Evolutionary conservation across 2,888 invertebrate species (phyloP).

Genomic region (Drosophila birchii): DNA sequence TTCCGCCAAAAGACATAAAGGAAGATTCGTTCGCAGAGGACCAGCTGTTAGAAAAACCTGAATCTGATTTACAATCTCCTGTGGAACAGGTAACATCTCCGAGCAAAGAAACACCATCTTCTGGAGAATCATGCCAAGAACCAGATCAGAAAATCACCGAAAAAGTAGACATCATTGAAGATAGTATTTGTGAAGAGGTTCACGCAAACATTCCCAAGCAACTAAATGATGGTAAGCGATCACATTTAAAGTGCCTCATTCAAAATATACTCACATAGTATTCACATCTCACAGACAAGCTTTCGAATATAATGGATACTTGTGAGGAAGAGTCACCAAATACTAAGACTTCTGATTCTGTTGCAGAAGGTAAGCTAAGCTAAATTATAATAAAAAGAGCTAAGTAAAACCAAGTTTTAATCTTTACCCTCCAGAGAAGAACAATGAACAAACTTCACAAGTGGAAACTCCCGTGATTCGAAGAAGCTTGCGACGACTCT

Average conservation of each 20-base stretch:
- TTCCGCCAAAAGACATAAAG: background rate
- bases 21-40: background rate
- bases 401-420: background rate
- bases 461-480: constrained; percentile 38
- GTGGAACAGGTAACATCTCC: background rate
- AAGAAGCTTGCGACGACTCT: constrained; percentile 40
- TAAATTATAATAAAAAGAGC: background rate
- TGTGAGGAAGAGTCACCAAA: constrained; percentile 52
- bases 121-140: background rate
- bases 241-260: too few relatives aligned
- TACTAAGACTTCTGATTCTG: background rate
- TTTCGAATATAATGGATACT: constrained; percentile 45
- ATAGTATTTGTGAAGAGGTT: constrained; percentile 38
- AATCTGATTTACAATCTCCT: background rate
- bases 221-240: constrained; percentile 10
- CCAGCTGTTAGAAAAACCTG: background rate
- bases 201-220: constrained; percentile 8
- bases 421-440: background rate
- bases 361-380: constrained; percentile 38
- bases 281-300: background rate
- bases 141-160: background rate
- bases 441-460: constrained; percentile 6
- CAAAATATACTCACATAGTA: background rate
- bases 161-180: constrained; percentile 8
- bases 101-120: background rate